Conservation (phyloP, 2,113 vertebrate genomes). For the Lanius collurio region DNA sequence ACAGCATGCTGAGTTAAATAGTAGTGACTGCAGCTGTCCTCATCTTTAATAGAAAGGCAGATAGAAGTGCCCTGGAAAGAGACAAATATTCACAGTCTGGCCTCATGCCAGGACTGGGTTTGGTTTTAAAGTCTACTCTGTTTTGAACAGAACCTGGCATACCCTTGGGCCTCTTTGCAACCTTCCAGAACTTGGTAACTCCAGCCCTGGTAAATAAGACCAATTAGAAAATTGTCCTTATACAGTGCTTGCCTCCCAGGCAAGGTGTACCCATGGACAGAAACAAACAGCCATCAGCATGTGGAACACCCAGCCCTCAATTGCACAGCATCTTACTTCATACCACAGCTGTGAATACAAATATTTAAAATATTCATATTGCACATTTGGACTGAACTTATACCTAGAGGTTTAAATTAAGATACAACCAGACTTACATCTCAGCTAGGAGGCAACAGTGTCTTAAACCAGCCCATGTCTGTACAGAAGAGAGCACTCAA, state of each 20-base stretch:
- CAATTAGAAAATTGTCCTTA: not conserved
- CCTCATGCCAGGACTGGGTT: not conserved
- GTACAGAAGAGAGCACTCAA: not conserved
- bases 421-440: not conserved
- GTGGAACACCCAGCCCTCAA: not conserved
- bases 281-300: not conserved
- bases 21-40: not conserved
- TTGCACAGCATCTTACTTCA: not conserved
- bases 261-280: not conserved
- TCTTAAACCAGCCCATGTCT: not conserved
- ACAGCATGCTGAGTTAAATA: slow-evolving; percentile 12
- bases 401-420: not conserved
- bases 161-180: not conserved
- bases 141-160: not conserved
- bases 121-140: not conserved
- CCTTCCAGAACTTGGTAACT: not conserved
- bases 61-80: not conserved
- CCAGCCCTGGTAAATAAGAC: not conserved
- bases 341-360: not conserved
- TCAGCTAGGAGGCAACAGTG: not conserved
- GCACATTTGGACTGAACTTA: not conserved
- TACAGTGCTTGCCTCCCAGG: not conserved
- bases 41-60: not conserved
- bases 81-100: not conserved
- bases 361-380: not conserved